Conservation (phyloP, 2,888 invertebrate species). For the Catocala fraxini region DNA sequence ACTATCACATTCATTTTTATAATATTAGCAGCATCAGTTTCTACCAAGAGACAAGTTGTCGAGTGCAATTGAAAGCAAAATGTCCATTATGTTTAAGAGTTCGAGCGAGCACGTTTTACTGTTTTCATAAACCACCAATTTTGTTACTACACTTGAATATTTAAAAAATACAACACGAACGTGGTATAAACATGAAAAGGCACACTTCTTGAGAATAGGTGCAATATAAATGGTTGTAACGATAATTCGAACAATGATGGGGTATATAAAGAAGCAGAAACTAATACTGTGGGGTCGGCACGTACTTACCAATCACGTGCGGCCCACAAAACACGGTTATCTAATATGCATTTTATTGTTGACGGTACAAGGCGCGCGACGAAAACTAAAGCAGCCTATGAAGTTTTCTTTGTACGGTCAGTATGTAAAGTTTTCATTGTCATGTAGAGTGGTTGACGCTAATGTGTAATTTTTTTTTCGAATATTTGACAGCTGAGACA, state of each 20-base stretch:
- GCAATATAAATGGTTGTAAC: slow-evolving; percentile 31
- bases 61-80: too few relatives aligned
- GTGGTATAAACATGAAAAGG: slow-evolving; percentile 8
- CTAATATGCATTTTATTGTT: slow-evolving; percentile 86
- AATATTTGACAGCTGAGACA: too few relatives aligned
- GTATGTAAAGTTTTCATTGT: slow-evolving; percentile 38
- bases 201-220: slow-evolving; percentile 17
- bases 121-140: slow-evolving; percentile 16
- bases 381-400: slow-evolving; percentile 59
- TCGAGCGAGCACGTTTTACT: slow-evolving; percentile 12
- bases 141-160: slow-evolving; percentile 7
- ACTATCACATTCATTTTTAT: too few relatives aligned
- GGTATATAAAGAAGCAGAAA: slow-evolving; percentile 45
- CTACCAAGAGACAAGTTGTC: too few relatives aligned
- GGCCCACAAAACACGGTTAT: slow-evolving; percentile 82
- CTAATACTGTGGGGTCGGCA: slow-evolving; percentile 48
- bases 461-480: too few relatives aligned
- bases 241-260: slow-evolving; percentile 45
- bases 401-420: slow-evolving; percentile 60
- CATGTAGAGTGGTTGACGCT: background rate
- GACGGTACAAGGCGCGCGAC: slow-evolving; percentile 65
- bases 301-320: slow-evolving; percentile 77
- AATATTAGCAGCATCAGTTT: too few relatives aligned
- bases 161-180: slow-evolving; percentile 11
- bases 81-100: too few relatives aligned